Evolutionary conservation across 2,113 vertebrate genomes (phyloP).

Genomic region (Tychaedon coryphoeus): DNA sequence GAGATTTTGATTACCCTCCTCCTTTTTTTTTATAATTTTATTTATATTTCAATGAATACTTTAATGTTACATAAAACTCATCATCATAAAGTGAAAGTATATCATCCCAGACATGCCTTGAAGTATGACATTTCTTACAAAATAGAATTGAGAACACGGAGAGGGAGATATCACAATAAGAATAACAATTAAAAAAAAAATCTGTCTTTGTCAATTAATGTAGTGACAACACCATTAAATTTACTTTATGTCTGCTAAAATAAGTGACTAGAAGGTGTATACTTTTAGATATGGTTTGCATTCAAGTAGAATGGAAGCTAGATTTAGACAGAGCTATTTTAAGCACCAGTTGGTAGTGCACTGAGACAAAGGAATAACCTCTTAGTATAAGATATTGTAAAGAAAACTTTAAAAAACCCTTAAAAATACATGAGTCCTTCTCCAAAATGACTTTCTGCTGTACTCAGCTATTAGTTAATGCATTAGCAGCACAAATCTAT

Average conservation of each 20-base stretch:
- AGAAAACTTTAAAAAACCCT: accelerated
- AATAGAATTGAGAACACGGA: background rate
- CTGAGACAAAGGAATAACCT: background rate
- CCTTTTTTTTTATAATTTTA: background rate
- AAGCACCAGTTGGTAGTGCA: background rate
- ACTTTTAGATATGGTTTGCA: accelerated
- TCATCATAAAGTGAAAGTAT: background rate
- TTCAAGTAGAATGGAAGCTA: background rate
- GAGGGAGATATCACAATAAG: background rate
- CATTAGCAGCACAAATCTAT: background rate
- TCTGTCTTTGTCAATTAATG: background rate
- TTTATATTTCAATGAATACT: background rate
- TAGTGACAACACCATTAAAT: background rate
- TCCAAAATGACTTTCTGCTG: background rate
- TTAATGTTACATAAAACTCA: background rate
- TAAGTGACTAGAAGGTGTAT: background rate
- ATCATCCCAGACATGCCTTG: background rate
- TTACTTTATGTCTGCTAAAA: background rate
- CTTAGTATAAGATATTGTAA: background rate
- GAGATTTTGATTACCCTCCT: background rate
- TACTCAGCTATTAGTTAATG: background rate
- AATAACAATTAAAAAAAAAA: background rate
- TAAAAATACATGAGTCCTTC: background rate
- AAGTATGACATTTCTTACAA: background rate
- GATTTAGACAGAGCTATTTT: background rate